Evolutionary conservation across 2,888 invertebrate species (phyloP).

Genomic region (Xanthia togata): DNA sequence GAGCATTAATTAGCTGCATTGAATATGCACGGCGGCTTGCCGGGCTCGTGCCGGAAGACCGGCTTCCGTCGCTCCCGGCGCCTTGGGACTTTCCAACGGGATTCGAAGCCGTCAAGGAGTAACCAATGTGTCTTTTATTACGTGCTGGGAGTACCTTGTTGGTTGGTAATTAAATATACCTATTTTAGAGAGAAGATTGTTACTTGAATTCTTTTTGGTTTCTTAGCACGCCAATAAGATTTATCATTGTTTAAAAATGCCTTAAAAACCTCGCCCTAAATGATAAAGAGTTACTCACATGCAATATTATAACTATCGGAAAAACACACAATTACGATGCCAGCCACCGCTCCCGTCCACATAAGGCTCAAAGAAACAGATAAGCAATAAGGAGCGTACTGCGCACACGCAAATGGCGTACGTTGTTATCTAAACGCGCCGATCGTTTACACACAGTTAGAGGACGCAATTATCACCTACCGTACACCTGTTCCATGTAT

Average conservation of each 20-base stretch:
- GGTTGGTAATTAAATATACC: background rate
- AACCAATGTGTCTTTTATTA: slow-evolving; percentile 46
- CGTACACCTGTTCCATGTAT: slow-evolving; percentile 78
- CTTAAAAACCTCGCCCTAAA: slow-evolving; percentile 45
- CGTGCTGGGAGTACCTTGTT: slow-evolving; percentile 21
- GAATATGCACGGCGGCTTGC: slow-evolving; percentile 77
- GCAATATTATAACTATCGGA: slow-evolving; percentile 52
- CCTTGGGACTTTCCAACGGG: slow-evolving; percentile 75
- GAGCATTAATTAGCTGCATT: slow-evolving; percentile 80
- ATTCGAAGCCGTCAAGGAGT: slow-evolving; percentile 59
- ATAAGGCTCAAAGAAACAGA: slow-evolving; percentile 66
- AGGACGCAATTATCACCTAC: slow-evolving; percentile 80
- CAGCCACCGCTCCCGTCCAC: slow-evolving; percentile 57
- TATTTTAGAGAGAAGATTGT: background rate
- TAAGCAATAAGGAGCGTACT: slow-evolving; percentile 69
- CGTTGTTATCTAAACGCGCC: slow-evolving; percentile 82
- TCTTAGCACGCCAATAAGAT: slow-evolving; percentile 13
- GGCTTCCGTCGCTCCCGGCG: slow-evolving; percentile 78
- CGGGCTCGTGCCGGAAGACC: slow-evolving; percentile 79
- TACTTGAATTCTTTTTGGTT: background rate
- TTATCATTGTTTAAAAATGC: slow-evolving; percentile 25
- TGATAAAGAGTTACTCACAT: slow-evolving; percentile 43
- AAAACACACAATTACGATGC: slow-evolving; percentile 60
- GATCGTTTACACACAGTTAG: slow-evolving; percentile 76
- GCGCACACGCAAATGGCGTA: slow-evolving; percentile 75